Base-by-base conservation (phyloP, 2,888 invertebrate species). In the Rhamnusium bicolor region DNA sequence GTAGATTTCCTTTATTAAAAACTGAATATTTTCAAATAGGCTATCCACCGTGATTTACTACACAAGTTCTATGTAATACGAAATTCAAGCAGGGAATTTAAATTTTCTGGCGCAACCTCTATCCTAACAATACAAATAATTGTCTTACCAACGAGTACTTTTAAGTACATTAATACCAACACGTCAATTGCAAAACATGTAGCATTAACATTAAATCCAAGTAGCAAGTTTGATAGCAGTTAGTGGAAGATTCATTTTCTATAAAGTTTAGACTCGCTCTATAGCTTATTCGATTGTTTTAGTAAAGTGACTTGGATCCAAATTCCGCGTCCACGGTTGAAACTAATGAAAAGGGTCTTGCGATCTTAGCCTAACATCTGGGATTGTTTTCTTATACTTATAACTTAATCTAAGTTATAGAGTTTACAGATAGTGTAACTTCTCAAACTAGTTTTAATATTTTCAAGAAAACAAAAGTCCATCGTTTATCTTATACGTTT, bases 241-340 rank as follows among this genome's bases (percentile, higher is more conserved):
- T 46, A 46, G 12, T 21, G 8, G n/a, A 47, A 12, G 46, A 61
- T 61, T 46, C 46, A 12, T 46, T 40, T 27, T 7, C n/a, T 10
- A 12, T 60, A 60, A 40, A 60, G 58, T 53, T 66, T 29, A 40
- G 19, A 56, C 6, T 3, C 66, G 54, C 46, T 40, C 19, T n/a
- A n/a, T 54, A 40, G 67, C 29, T 40, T 12, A 32, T 32, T 40
- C 67, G 67, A 58, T 68, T 68, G 67, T 58, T 68, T 46, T 51
- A 32, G 29, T 66, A 54, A n/a, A 68, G 68, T 58, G 54, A 68
- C 68, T 67, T 54, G 67, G 67, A 67, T 67, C 21, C 53, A 21
- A 67, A 67, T 58, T 61, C 21, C 40, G 46, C 19, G 10, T 29
- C 58, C 10, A 47, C 19, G 32, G 27, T 24, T 19, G 18, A n/a